These are phyloP conservation scores for Neotoxoptera formosana DNA, from an alignment of 1,140 invertebrate species.

Conservation along the genomic window DNA sequence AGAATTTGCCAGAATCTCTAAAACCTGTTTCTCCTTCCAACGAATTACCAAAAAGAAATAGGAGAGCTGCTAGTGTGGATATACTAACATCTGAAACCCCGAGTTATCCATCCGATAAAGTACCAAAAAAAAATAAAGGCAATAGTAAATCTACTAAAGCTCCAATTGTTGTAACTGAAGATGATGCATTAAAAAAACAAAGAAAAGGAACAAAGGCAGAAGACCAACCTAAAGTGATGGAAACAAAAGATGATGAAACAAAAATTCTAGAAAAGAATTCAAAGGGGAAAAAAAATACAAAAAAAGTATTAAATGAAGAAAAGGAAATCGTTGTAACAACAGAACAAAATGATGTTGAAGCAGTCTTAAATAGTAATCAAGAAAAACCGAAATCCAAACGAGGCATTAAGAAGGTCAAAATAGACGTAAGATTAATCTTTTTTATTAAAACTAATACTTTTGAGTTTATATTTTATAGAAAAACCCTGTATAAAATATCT, in stretches of 20 bases:
- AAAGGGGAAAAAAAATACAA: constrained; percentile 28
- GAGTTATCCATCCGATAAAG: background rate
- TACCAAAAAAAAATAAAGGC: background rate
- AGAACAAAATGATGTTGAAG: background rate
- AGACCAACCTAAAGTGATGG: background rate
- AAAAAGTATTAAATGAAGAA: constrained; percentile 19
- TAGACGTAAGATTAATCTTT: background rate
- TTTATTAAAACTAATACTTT: background rate
- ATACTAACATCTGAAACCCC: background rate
- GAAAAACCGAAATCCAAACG: constrained; percentile 23
- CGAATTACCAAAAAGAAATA: background rate
- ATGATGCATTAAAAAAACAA: background rate
- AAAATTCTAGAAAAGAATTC: background rate
- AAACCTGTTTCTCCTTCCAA: background rate
- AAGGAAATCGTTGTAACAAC: background rate
- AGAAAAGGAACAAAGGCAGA: background rate
- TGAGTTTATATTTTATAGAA: background rate
- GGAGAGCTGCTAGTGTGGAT: constrained; percentile 31
- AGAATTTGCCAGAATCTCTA: background rate
- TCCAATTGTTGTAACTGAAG: background rate
- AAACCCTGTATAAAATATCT: background rate
- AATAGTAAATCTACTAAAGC: background rate
- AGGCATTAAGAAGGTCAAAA: background rate
- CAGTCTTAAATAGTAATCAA: background rate
- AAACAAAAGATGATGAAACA: background rate